These are phyloP conservation scores for Aethina tumida DNA, from an alignment of 1,140 invertebrate genomes.

Conservation along the genomic window DNA sequence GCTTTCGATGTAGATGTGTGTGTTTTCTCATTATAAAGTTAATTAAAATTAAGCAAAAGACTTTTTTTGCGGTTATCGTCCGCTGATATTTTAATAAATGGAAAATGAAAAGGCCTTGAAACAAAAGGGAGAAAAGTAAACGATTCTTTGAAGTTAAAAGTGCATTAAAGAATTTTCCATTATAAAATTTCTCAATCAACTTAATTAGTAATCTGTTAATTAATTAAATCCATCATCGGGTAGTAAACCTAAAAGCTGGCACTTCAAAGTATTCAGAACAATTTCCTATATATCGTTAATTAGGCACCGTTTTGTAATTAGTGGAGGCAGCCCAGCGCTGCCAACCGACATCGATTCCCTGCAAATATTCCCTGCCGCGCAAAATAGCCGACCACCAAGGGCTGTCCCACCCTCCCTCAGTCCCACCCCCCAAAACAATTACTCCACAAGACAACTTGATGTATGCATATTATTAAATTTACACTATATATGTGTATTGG, in stretches of 20 bases:
- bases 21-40: too few species aligned
- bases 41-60: too few species aligned
- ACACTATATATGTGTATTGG: too few species aligned
- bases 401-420: too few species aligned
- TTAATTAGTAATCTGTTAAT: slow-evolving; percentile 37
- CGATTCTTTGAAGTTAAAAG: slow-evolving; percentile 18
- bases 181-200: slow-evolving; percentile 30
- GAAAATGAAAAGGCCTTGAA: slow-evolving; percentile 13
- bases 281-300: slow-evolving; percentile 38
- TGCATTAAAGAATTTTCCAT: slow-evolving; percentile 26
- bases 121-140: slow-evolving; percentile 7
- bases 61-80: neutral
- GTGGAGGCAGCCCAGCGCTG: slow-evolving; percentile 23
- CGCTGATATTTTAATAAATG: slow-evolving; percentile 18
- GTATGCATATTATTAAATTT: too few species aligned
- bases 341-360: slow-evolving; percentile 28
- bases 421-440: too few species aligned
- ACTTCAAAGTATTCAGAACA: slow-evolving; percentile 36
- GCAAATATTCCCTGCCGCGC: slow-evolving; percentile 30
- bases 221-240: slow-evolving; percentile 35
- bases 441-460: too few species aligned
- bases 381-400: slow-evolving; percentile 22
- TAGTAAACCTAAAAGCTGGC: slow-evolving; percentile 29
- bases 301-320: slow-evolving; percentile 35
- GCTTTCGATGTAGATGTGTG: too few species aligned